Percentiles rank a stretch among this genome's conserved stretches.
phyloP scores from a whole-genome alignment of 2,113 vertebrate species.

The Macroglossus sobrinus region DNA sequence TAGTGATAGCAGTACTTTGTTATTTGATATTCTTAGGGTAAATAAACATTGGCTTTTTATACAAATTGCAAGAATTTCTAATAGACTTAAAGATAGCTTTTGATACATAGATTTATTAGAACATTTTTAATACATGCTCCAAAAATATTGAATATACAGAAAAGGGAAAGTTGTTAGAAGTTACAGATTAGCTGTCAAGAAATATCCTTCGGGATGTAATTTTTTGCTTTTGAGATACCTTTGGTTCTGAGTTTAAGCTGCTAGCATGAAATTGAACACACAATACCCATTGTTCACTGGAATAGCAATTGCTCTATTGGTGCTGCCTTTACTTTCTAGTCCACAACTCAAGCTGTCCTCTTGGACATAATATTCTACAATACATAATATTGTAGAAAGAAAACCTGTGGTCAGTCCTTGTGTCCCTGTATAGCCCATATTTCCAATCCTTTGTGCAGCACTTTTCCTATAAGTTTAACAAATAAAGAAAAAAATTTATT shows the following conservation, averaged over 20 bases:
- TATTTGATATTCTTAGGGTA: background rate
- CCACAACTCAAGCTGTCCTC: background rate
- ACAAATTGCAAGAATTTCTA: background rate
- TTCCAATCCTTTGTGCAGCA: background rate
- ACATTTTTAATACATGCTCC: background rate
- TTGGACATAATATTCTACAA: conserved; percentile 7
- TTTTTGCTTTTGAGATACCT: background rate
- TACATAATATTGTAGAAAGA: background rate
- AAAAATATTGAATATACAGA: background rate
- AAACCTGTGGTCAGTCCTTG: background rate
- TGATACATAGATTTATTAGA: background rate
- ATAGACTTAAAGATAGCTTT: background rate
- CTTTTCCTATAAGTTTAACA: conserved; percentile 7
- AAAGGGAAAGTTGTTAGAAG: background rate
- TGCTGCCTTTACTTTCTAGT: background rate
- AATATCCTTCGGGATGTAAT: background rate
- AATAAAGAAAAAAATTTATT: background rate
- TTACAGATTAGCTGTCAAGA: background rate
- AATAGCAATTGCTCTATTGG: background rate
- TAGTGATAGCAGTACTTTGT: background rate
- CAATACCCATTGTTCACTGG: background rate
- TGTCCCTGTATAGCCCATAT: background rate
- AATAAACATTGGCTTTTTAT: background rate
- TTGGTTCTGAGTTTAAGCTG: conserved; percentile 12
- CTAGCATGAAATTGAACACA: background rate